Base-by-base conservation (phyloP, 2,113 vertebrate genomes). In the Plestiodon gilberti region DNA sequence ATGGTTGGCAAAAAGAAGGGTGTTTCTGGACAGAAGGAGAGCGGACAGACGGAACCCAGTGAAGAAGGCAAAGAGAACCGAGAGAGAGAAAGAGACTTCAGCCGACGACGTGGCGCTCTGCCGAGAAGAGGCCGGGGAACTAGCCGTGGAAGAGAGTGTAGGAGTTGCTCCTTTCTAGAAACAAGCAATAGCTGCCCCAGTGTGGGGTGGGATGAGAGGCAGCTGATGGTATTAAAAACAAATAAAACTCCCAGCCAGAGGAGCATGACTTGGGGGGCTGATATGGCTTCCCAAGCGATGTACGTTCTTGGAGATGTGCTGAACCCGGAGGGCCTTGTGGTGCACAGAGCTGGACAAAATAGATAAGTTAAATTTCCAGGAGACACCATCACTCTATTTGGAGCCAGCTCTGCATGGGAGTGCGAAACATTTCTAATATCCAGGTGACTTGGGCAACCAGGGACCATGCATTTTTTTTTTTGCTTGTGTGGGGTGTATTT, bases 1-100 rank as follows among this genome's bases (percentile, higher is more conserved):
- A 99, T 99, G 98, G 99, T 99, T 4, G 99, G 99, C 61, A 99
- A 99, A 96, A 99, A 99, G 96, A 99, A 99, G 88, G 97, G 98
- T 2, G 97, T 99, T 88, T 99, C 98, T 0, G 98, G 98, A 82
- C 99, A 98, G 94, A 99, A 99, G 96, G 99, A 99, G 92, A 96
- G 94, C 0, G 97, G 97, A 83, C 98, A 97, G 93, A 94, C 95
- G 1, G 98, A 99, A 79, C 93, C 96, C 61, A 98, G 96, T 18
- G 99, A 99, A 59, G 98, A 99, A 90, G 97, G 97, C 91, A 99
- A 98, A 96, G 98, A 99, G 78, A 98, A 97, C 95, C 94, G 98
- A 87, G 98, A 99, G 89, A 96, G 98, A 76, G 98, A 99, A 89
- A 96, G 97, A 88, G 98, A 99, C 88, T 97, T 96, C 92, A 98